Conservation (phyloP, 1,140 invertebrate species). For the Diabrotica virgifera region DNA sequence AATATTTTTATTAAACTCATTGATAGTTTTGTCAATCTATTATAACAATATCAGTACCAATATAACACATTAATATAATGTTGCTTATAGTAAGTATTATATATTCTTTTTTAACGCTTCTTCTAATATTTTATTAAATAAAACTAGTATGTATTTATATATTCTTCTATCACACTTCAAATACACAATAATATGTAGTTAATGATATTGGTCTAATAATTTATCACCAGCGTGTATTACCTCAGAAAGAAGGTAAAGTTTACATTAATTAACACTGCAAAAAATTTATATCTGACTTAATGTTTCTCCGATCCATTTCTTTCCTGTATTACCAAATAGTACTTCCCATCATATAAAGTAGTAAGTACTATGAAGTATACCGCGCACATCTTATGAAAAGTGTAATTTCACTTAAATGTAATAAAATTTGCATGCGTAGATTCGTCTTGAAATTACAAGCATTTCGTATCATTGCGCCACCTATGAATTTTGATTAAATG, state of each 20-base stretch:
- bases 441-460: no score
- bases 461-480: no score
- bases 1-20: slow-evolving; percentile 1
- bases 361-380: no score
- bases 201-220: background rate
- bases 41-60: slow-evolving; percentile 13
- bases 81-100: background rate
- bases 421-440: no score
- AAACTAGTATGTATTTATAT: slow-evolving; percentile 1
- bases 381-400: no score
- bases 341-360: no score
- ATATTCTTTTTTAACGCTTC: background rate
- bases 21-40: slow-evolving; percentile 6
- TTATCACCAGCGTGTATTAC: background rate
- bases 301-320: no score
- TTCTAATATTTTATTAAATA: background rate
- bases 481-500: no score
- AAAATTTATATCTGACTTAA: no score
- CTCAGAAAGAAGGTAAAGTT: background rate
- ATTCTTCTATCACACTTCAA: slow-evolving; percentile 1
- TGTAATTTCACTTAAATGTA: no score
- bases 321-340: no score
- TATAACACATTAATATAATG: slow-evolving; percentile 5
- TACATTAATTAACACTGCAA: no score
- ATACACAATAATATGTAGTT: background rate